Conservation (phyloP, 2,888 invertebrate species). For the Ophion ventricosus region DNA sequence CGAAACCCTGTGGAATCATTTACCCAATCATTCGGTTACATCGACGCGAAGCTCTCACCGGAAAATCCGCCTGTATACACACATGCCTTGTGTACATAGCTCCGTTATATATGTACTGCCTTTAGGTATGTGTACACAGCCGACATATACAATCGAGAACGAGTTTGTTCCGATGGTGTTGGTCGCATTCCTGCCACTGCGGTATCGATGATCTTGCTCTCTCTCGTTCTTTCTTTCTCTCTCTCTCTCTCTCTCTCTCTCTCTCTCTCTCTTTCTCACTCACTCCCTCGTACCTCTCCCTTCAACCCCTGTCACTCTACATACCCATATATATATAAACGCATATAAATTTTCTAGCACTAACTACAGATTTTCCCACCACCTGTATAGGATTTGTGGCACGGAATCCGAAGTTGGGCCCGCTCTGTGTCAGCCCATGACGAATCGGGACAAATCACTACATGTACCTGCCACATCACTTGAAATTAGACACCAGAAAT, state of each 20-base stretch:
- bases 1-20: slow-evolving; percentile 83
- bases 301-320: slow-evolving; percentile 35
- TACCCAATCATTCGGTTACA: slow-evolving; percentile 84
- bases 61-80: slow-evolving; percentile 50
- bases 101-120: not conserved
- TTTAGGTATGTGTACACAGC: slow-evolving; percentile 8
- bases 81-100: slow-evolving; percentile 3
- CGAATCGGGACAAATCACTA: slow-evolving; percentile 14
- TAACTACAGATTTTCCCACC: slow-evolving; percentile 54
- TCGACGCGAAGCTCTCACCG: slow-evolving; percentile 76
- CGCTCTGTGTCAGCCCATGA: slow-evolving; percentile 33
- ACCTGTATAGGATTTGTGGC: slow-evolving; percentile 38
- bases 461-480: not conserved
- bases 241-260: too few relatives aligned
- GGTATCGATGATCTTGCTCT: slow-evolving; percentile 34
- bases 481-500: not conserved
- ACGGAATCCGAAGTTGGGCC: slow-evolving; percentile 44
- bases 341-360: slow-evolving; percentile 42
- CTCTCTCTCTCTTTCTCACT: not conserved
- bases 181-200: slow-evolving; percentile 20
- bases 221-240: not conserved
- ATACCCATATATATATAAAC: not conserved
- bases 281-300: not conserved
- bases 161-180: slow-evolving; percentile 30
- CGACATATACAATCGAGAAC: not conserved